A percentile compares a stretch with the other conserved stretches of the same genome.
These are phyloP conservation scores for Hapalemur alaotrensis DNA, from an alignment of 2,797 vertebrate genomes.

Conservation along the genomic window DNA sequence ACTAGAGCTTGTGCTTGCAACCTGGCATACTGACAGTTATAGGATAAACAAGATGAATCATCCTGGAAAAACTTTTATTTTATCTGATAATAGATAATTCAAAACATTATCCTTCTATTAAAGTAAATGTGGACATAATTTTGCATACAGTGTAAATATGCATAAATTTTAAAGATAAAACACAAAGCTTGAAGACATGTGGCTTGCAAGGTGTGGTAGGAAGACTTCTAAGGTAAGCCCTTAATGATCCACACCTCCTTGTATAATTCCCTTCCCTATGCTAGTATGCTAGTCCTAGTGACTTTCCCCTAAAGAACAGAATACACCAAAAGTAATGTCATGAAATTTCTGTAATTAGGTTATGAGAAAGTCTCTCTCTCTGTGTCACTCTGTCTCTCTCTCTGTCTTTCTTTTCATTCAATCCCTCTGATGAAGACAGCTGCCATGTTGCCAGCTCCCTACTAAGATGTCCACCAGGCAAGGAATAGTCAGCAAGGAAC, in stretches of 20 bases:
- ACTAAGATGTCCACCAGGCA: not conserved
- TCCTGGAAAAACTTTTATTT: not conserved
- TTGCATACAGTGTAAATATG: not conserved
- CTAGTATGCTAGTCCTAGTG: not conserved
- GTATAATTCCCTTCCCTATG: not conserved
- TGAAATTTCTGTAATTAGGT: not conserved
- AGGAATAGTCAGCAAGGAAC: not conserved
- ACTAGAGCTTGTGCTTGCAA: not conserved
- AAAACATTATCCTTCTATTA: not conserved
- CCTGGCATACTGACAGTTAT: not conserved
- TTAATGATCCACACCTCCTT: not conserved
- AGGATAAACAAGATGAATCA: not conserved
- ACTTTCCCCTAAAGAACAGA: not conserved
- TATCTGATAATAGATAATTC: not conserved
- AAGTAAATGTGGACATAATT: not conserved
- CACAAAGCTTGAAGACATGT: not conserved
- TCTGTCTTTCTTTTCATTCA: not conserved
- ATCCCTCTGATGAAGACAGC: not conserved
- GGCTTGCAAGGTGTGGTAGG: not conserved
- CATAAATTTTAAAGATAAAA: not conserved
- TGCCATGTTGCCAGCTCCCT: not conserved
- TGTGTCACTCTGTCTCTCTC: not conserved
- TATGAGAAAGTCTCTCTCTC: not conserved
- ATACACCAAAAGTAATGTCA: not conserved
- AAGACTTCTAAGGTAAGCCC: not conserved